Conservation (phyloP, 1,140 invertebrate genomes). For the Hermetia illucens region DNA sequence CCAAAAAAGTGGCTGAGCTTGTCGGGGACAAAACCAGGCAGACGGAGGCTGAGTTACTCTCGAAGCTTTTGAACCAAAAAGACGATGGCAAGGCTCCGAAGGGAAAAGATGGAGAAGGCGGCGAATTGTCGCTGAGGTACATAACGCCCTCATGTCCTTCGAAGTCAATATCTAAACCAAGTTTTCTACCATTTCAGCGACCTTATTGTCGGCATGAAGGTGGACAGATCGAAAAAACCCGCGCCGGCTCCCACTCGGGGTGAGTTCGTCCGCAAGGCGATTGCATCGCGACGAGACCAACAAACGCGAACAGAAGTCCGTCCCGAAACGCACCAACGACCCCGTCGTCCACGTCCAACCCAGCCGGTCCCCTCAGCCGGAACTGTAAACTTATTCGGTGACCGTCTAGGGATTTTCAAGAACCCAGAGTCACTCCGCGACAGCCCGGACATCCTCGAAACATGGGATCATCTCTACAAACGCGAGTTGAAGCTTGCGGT, state of each 20-base stretch:
- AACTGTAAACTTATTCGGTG: constrained; percentile 39
- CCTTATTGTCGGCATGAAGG: constrained; percentile 56
- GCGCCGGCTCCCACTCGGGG: constrained; percentile 9
- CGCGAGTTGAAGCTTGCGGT: constrained; percentile 47
- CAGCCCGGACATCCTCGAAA: constrained; percentile 36
- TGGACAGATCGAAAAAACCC: constrained; percentile 36
- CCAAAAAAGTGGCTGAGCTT: constrained; percentile 49
- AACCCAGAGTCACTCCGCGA: constrained; percentile 20
- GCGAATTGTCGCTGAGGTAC: constrained; percentile 23
- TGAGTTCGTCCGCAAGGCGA: constrained; percentile 20
- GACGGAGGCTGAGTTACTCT: constrained; percentile 59
- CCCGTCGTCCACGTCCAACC: constrained; percentile 8
- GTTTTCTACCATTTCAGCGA: constrained; percentile 37
- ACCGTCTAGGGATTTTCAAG: constrained; percentile 45
- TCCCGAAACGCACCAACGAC: constrained; percentile 4
- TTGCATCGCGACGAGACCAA: not conserved
- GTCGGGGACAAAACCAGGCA: constrained; percentile 48
- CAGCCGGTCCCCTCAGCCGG: constrained; percentile 18
- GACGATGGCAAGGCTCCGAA: constrained; percentile 26
- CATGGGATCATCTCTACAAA: constrained; percentile 51
- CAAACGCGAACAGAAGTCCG: constrained; percentile 12
- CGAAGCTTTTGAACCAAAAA: constrained; percentile 42
- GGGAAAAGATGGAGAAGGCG: constrained; percentile 7
- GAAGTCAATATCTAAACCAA: constrained; percentile 5
- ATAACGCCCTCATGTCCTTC: constrained; percentile 6